Conservation (phyloP, 2,113 vertebrate genomes). For the Raja brachyura region DNA sequence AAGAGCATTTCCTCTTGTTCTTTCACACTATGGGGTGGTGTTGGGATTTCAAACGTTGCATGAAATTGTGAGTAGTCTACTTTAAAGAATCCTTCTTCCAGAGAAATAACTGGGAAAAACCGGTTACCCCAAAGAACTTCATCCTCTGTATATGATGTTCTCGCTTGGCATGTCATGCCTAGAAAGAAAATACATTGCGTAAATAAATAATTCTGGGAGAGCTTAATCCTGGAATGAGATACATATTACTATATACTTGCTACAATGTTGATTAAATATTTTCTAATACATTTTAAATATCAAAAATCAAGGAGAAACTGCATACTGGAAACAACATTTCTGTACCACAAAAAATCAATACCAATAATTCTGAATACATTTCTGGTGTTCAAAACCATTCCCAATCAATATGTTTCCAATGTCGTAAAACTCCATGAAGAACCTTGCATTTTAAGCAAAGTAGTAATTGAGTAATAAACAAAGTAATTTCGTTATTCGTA, state of each 20-base stretch:
- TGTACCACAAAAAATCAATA: background rate
- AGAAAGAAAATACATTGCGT: slow-evolving; percentile 41
- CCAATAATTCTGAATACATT: background rate
- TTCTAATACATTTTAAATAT: background rate
- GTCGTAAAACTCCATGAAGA: background rate
- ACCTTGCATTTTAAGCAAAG: background rate
- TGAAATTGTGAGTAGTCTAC: slow-evolving; percentile 99
- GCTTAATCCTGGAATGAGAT: background rate
- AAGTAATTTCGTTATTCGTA: background rate
- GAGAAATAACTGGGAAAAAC: slow-evolving; percentile 93
- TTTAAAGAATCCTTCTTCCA: slow-evolving; percentile 98
- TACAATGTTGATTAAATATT: background rate
- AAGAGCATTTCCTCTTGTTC: slow-evolving; percentile 94
- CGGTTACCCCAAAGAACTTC: slow-evolving; percentile 98
- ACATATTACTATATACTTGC: background rate
- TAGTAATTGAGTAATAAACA: background rate
- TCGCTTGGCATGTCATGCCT: slow-evolving; percentile 98
- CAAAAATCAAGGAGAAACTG: background rate
- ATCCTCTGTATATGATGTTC: slow-evolving; percentile 95
- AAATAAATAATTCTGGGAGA: slow-evolving; percentile 3
- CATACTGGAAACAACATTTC: background rate
- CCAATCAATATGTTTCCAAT: too few species aligned
- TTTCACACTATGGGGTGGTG: slow-evolving; percentile 90
- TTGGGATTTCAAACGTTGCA: slow-evolving; percentile 92
- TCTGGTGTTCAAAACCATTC: background rate